Base-by-base conservation (phyloP, 2,797 vertebrate species). In the Labeo calbasu region DNA sequence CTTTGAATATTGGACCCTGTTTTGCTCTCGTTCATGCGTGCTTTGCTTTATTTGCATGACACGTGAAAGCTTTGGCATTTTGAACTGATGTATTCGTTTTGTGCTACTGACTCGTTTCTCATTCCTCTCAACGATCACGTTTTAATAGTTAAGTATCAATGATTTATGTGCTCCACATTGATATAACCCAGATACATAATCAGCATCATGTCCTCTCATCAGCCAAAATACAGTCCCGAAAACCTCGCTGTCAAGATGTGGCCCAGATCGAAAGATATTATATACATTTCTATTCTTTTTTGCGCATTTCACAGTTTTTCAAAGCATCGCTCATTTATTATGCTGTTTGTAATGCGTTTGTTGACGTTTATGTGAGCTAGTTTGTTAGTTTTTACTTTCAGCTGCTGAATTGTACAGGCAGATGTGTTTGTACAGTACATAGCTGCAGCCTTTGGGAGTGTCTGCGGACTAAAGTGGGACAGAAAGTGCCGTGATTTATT, bases 131-230 rank as follows among this genome's bases (percentile, higher is more conserved):
- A 40, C 36, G 53, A 66, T 78, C 25, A 57, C 17, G 15, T 76
- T 77, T 77, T 51, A 82, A 84, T 79, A 76, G 73, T 77, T 57
- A 77, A 68, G 65, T 57, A 66, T 85, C 50, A 87, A 81, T 70
- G 68, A 75, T 85, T 80, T 48, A 82, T 79, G 81, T 77, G 66
- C 72, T 83, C 72, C 40, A 85, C 57, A 77, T 85, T 57, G 32
- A 86, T 77, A 21, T 81, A 77, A 85, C 79, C 70, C 73, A 88
- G 79, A 83, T 86, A 75, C 81, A 79, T 83, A 80, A 68, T 55
- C 76, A 79, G 71, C 53, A 51, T 83, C 71, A 51, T 79, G 61
- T 79, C 75, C 21, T 53, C 59, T 57, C 48, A 21, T 77, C 72
- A 51, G 65, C 59, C 53, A 66, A 69, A 66, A 55, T 25, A 48